Base-by-base conservation (phyloP, 2,888 invertebrate genomes). In the Yponomeuta plumbellus region DNA sequence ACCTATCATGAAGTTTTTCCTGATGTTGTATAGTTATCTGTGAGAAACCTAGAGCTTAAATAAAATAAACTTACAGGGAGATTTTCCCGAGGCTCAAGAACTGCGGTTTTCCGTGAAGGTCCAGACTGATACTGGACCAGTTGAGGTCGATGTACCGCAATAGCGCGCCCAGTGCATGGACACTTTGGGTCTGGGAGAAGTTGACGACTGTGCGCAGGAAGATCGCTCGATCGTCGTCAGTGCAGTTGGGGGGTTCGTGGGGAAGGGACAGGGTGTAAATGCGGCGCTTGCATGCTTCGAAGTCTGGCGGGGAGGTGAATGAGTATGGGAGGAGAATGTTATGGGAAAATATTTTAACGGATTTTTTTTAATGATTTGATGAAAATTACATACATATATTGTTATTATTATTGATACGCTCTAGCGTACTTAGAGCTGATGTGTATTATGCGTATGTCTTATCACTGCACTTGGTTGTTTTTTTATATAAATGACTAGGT, bases 131-230 rank as follows among this genome's bases (percentile, higher is more conserved):
- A 13, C 86, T 81, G 20, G 90, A 86, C 93, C 94, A 94, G 76
- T 94, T 92, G 65, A 92, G 91, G 71, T 96, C 96, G 52, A 96
- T 75, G 78, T 94, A 95, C 74, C 94, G 92, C 22, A 97, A 81
- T 58, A 97, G 82, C 0, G 94, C 94, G 5, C 96, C 97, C 3
- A 95, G 79, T 0, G 96, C 94, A 74, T 95, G 93, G 4, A 96
- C 90, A 68, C 94, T 94, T 66, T 93, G 88, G 8, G 88, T 91
- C 69, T 93, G 92, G 59, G 91, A 90, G 76, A 95, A 93, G 80
- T 95, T 93, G 0, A 96, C 77, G 0, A 93, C 80, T 0, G 94
- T 94, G 66, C 93, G 90, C 0, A 95, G 86, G 75, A 93, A 94
- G 20, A 92, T 75, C 2, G 85, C 81, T 64, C 93, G 91, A 69